Percentiles rank a stretch among this genome's conserved stretches.
Conservation (phyloP, 2,888 invertebrate genomes). For the Philaethria dido region DNA sequence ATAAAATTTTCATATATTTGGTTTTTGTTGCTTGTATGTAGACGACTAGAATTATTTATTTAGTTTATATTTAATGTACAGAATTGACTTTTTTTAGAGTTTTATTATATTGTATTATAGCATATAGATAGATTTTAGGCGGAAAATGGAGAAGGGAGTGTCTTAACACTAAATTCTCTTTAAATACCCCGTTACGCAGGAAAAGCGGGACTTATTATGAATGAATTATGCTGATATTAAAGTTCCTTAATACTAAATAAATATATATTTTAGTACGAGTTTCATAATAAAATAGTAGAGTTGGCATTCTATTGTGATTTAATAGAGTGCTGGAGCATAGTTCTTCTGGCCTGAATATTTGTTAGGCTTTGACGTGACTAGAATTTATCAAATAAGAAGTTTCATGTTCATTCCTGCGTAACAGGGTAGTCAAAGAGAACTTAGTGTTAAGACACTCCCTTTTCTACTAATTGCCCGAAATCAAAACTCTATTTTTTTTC, state of each 20-base stretch:
- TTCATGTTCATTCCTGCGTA: neutral
- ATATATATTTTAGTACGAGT: neutral
- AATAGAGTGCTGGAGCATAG: conserved; percentile 32
- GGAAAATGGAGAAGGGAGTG: too few relatives aligned
- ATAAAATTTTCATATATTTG: too few relatives aligned
- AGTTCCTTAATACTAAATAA: neutral
- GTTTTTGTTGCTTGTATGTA: too few relatives aligned
- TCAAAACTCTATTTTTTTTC: neutral
- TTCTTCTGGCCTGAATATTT: conserved; percentile 27
- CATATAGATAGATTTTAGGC: too few relatives aligned
- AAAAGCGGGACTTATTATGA: too few relatives aligned
- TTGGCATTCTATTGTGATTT: conserved; percentile 30
- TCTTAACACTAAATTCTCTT: too few relatives aligned
- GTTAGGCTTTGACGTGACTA: conserved; percentile 48
- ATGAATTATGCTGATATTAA: too few relatives aligned
- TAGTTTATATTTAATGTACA: too few relatives aligned
- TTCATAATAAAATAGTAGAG: neutral
- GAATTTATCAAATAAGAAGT: conserved; percentile 51
- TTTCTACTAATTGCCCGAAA: conserved; percentile 24
- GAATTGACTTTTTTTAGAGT: too few relatives aligned
- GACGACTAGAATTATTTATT: too few relatives aligned
- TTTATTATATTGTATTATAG: too few relatives aligned
- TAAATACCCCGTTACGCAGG: too few relatives aligned
- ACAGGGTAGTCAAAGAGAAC: neutral
- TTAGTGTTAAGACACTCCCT: neutral